Conservation (phyloP, 2,797 vertebrate genomes). For the Tangara arthus region DNA sequence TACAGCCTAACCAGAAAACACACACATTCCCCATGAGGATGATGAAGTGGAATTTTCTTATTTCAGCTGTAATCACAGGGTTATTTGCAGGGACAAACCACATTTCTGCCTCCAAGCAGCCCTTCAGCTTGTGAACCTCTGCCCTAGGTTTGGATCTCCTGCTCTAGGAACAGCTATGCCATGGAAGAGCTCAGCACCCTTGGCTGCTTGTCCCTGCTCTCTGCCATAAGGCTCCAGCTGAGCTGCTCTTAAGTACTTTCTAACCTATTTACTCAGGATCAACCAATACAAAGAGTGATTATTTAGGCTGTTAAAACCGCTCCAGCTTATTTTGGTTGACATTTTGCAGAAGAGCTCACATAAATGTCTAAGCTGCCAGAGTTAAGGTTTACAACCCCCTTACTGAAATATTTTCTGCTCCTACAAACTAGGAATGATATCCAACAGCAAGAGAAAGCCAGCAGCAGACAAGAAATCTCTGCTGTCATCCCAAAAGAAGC, state of each 20-base stretch:
- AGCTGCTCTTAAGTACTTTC: conserved; percentile 24
- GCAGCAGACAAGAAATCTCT: not conserved
- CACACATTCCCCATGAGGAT: not conserved
- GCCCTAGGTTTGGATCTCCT: not conserved
- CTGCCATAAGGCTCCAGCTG: not conserved
- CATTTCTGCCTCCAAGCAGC: not conserved
- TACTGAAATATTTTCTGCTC: not conserved
- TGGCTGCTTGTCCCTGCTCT: not conserved
- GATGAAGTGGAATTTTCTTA: not conserved
- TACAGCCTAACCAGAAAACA: not conserved
- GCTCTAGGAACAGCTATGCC: not conserved
- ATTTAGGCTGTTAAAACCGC: conserved; percentile 17
- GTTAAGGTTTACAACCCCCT: not conserved
- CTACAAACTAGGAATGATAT: not conserved
- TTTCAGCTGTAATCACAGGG: fast-evolving
- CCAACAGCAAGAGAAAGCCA: not conserved
- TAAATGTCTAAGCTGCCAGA: not conserved
- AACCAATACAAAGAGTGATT: not conserved
- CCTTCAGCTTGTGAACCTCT: not conserved
- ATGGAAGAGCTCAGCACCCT: not conserved
- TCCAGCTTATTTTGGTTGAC: not conserved
- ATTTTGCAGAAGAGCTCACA: not conserved
- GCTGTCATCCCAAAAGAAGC: not conserved
- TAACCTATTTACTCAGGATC: conserved; percentile 36
- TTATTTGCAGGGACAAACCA: not conserved